phyloP scores from a whole-genome alignment of 2,113 vertebrate genomes.

The Lepus americanus region DNA sequence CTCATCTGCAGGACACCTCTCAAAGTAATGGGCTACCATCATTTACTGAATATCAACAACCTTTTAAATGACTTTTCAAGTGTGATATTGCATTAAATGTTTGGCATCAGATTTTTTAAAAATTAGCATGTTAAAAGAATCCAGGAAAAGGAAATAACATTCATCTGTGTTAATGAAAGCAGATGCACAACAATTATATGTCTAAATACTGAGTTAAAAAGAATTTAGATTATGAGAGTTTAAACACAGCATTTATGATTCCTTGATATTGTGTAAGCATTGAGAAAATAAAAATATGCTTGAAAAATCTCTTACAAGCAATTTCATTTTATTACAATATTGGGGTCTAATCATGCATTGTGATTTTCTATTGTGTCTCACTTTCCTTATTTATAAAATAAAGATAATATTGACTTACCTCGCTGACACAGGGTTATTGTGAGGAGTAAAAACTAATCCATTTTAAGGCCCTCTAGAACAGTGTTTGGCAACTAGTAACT shows the following conservation, averaged over 20 bases:
- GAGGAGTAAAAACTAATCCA: neutral
- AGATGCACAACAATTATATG: neutral
- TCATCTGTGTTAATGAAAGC: constrained; percentile 29
- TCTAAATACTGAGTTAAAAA: neutral
- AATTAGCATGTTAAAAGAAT: constrained; percentile 25
- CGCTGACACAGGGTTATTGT: neutral
- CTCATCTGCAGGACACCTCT: constrained; percentile 5
- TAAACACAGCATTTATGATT: neutral
- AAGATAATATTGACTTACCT: neutral
- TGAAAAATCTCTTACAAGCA: neutral
- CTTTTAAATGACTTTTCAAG: neutral
- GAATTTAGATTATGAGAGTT: neutral
- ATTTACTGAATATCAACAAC: neutral
- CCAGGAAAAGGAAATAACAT: neutral
- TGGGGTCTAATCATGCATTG: neutral
- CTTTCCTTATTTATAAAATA: constrained; percentile 11
- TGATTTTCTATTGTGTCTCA: neutral
- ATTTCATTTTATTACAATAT: constrained; percentile 43
- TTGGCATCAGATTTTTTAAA: neutral
- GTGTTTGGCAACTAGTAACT: neutral
- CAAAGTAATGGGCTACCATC: neutral
- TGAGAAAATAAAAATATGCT: neutral
- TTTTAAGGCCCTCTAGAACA: neutral
- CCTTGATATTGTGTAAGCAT: neutral
- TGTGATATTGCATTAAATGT: constrained; percentile 31